A percentile compares a stretch with the other conserved stretches of the same genome.
phyloP scores from a whole-genome alignment of 2,113 vertebrate genomes.

The Microcebus murinus region DNA sequence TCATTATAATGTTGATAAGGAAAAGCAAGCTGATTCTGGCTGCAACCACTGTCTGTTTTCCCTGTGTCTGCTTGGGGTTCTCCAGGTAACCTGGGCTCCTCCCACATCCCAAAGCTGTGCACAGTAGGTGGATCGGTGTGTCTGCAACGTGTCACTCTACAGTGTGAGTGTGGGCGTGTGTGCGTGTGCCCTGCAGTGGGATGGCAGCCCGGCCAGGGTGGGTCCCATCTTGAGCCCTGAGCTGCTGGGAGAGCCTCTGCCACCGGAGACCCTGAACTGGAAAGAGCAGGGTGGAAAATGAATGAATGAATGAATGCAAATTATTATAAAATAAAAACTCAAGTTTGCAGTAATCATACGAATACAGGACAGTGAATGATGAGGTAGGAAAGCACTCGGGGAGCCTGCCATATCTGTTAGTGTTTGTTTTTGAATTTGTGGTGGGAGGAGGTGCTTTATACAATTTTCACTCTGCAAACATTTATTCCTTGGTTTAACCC shows the following conservation, averaged over 20 bases:
- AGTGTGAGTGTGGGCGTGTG: no score
- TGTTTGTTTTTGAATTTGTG: not conserved
- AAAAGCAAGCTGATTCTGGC: not conserved
- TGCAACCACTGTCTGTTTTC: not conserved
- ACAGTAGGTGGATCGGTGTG: not conserved
- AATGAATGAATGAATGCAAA: not conserved
- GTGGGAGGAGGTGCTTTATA: not conserved
- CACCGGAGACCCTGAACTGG: not conserved
- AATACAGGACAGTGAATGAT: not conserved
- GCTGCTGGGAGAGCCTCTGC: not conserved
- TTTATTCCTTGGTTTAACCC: not conserved
- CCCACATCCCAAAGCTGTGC: not conserved
- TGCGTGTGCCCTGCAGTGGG: not conserved
- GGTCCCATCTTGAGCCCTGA: not conserved
- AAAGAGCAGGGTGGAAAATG: not conserved
- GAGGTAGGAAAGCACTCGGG: not conserved
- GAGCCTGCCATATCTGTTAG: not conserved
- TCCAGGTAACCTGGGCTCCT: not conserved
- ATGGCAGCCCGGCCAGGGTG: not conserved
- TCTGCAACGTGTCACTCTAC: rapidly evolving
- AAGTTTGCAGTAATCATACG: not conserved
- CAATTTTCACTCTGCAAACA: not conserved
- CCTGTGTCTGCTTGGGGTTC: not conserved
- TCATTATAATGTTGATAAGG: not conserved
- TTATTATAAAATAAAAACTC: not conserved